Conservation (phyloP, 2,113 vertebrate species). For the Myotis davidii region DNA sequence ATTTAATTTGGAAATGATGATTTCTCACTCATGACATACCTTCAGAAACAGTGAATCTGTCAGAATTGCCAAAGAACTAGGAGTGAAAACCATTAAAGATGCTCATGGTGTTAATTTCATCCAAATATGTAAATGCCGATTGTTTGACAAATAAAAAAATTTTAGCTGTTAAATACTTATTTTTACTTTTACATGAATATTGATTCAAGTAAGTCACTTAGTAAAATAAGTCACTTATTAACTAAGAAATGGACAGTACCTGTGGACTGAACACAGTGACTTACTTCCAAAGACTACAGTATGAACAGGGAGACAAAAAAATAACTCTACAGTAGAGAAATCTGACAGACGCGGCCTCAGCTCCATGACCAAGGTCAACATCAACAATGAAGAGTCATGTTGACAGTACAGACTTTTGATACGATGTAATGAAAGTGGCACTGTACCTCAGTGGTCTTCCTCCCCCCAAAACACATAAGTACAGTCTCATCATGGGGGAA, state of each 20-base stretch:
- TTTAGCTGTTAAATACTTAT: not conserved
- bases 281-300: not conserved
- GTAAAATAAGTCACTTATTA: not conserved
- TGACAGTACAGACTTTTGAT: not conserved
- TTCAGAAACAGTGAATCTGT: constrained; percentile 22
- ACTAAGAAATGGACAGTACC: not conserved
- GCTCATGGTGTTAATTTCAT: not conserved
- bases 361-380: not conserved
- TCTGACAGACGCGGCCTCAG: not conserved
- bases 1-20: constrained; percentile 9
- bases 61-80: not conserved
- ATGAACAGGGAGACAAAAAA: not conserved
- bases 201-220: not conserved
- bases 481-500: not conserved
- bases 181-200: not conserved
- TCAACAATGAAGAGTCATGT: not conserved
- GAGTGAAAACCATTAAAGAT: not conserved
- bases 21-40: not conserved
- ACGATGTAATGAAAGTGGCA: not conserved
- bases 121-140: not conserved
- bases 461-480: not conserved
- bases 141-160: not conserved
- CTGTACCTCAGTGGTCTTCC: not conserved
- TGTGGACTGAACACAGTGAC: not conserved
- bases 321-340: not conserved